Evolutionary conservation across 2,888 invertebrate species (phyloP).

Genomic region (Hirtodrosophila histrioides): DNA sequence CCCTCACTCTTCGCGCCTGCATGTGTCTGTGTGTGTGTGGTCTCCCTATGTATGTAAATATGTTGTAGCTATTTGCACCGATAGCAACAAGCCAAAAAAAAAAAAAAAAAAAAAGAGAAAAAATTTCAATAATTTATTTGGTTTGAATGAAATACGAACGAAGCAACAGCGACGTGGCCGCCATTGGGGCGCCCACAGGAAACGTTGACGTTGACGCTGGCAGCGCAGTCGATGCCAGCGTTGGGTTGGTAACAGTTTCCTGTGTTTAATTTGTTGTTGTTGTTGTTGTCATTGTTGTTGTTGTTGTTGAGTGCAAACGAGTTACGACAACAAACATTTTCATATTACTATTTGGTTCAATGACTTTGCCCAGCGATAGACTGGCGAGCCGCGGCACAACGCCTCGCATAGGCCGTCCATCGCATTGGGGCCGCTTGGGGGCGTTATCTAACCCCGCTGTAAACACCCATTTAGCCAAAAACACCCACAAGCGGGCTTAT

Average conservation of each 20-base stretch:
- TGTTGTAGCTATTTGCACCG: slow-evolving; percentile 78
- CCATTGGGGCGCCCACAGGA: slow-evolving; percentile 82
- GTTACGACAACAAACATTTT: slow-evolving; percentile 73
- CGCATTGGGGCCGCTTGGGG: slow-evolving; percentile 22
- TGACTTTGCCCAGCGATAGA: slow-evolving; percentile 69
- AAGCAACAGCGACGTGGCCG: slow-evolving; percentile 62
- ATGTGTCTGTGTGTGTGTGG: slow-evolving; percentile 31
- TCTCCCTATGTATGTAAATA: slow-evolving; percentile 61
- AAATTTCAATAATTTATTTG: slow-evolving; percentile 78
- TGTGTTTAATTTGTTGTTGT: slow-evolving; percentile 59
- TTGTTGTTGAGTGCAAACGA: slow-evolving; percentile 71
- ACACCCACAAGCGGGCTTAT: slow-evolving; percentile 53
- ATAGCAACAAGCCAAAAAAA: slow-evolving; percentile 74
- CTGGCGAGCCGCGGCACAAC: slow-evolving; percentile 12
- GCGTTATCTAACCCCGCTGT: slow-evolving; percentile 60
- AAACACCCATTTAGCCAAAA: slow-evolving; percentile 60
- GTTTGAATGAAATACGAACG: slow-evolving; percentile 78
- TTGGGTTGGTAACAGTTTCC: slow-evolving; percentile 78
- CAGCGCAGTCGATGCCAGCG: slow-evolving; percentile 52
- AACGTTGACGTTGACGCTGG: slow-evolving; percentile 57
- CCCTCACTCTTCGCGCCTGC: slow-evolving; percentile 22
- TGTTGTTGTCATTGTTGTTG: slow-evolving; percentile 29
- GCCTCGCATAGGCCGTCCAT: neutral
- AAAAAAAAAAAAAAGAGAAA: slow-evolving; percentile 50
- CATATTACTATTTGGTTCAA: slow-evolving; percentile 77